Evolutionary conservation across 2,797 vertebrate genomes (phyloP).

Genomic region (Tokudaia tokunoshimensis): DNA sequence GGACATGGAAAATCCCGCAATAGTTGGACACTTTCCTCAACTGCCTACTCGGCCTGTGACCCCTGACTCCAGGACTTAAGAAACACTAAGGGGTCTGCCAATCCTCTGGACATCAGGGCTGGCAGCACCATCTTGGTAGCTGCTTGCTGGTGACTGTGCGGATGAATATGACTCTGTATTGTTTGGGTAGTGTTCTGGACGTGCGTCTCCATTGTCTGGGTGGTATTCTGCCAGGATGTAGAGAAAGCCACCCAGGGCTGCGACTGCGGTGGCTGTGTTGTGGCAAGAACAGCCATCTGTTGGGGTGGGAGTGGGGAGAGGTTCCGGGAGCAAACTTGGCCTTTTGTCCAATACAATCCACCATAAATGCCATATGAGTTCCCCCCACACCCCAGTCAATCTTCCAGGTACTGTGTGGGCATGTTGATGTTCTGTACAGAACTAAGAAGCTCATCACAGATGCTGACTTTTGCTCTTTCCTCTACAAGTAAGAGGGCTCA

Average conservation of each 20-base stretch:
- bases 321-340: not conserved
- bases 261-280: slow-evolving; percentile 91
- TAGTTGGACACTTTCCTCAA: not conserved
- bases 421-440: too few relatives aligned
- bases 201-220: not conserved
- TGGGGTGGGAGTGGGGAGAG: not conserved
- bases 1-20: too few relatives aligned
- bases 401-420: accelerated
- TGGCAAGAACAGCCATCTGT: slow-evolving; percentile 94
- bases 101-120: not conserved
- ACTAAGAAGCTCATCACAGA: not conserved
- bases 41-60: not conserved
- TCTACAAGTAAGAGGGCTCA: not conserved
- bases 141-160: accelerated
- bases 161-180: accelerated
- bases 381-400: not conserved
- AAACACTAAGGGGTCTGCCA: not conserved
- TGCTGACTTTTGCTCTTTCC: not conserved
- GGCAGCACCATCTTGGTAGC: not conserved
- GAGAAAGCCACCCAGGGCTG: slow-evolving; percentile 92
- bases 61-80: not conserved
- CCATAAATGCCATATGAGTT: not conserved
- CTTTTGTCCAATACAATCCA: not conserved
- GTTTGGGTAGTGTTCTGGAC: not conserved
- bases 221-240: slow-evolving; percentile 77